Evolutionary conservation across 2,888 invertebrate species (phyloP), one percentile per base, ranked within the genome.

Genomic region (Oligia latruncula): DNA sequence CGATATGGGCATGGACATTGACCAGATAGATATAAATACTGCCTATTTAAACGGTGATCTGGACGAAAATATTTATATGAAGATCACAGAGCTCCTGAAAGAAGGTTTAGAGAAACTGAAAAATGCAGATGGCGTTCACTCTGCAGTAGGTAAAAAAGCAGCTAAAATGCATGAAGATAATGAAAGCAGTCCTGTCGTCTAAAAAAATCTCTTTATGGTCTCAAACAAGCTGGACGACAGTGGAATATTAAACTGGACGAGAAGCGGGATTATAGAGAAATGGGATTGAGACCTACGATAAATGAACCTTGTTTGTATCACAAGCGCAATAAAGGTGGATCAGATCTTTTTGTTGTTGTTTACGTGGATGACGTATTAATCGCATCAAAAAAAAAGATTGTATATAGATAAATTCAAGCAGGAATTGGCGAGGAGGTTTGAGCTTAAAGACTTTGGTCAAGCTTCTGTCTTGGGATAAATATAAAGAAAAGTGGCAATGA

Each of bases 161-260:
- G 29, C 29, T 29, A 29, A 29, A 29, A 29, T 29, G 29, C 29
- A 29, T 29, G 29, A 29, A 29, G 29, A 29, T 29, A 29, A 29
- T 29, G 29, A 29, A 29, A 29, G 29, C 29, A 29, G 29, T 1
- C 29, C 29, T 29, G 29, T 29, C 29, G 29, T 29, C 29, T 29
- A 29, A 29, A 29, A 29, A 29, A 29, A 29, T 29, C 29, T 29
- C 29, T 29, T 29, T 29, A 29, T 29, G 29, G 29, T 29, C 29
- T 29, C 29, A 29, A 29, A 29, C 29, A 29, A 29, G 29, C 29
- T 29, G 29, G 29, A 29, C 29, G 29, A 29, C 3, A 35, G 17
- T 49, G 67, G 67, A 46, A 68, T 15, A 68, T 49, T n/a, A 46
- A 67, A 46, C n/a, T 67, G n/a, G 68, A 68, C 9, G n/a, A 17